Conservation (phyloP, 2,113 vertebrate species). For the Takifugu flavidus region DNA sequence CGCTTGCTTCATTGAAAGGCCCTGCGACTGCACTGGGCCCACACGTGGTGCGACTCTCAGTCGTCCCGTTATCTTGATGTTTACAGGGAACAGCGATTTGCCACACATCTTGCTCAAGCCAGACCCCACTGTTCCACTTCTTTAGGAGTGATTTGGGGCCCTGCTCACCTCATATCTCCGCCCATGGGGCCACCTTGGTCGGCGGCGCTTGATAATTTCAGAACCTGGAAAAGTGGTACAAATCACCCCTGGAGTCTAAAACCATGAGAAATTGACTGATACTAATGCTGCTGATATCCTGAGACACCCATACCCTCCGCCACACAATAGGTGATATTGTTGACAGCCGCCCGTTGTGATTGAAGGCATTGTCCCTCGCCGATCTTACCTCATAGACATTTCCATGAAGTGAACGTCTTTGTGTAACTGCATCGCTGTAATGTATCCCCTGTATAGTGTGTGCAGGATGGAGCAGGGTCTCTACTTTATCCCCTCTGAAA, state of each 20-base stretch:
- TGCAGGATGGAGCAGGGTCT: conserved; percentile 50
- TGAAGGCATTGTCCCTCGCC: conserved; percentile 71
- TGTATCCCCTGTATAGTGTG: conserved; percentile 66
- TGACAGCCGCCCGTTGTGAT: conserved; percentile 68
- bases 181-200: conserved; percentile 63
- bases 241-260: conserved; percentile 72
- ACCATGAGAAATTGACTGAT: conserved; percentile 70
- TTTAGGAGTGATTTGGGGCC: conserved; percentile 62
- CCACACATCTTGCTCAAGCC: conserved; percentile 62
- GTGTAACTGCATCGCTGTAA: conserved; percentile 73
- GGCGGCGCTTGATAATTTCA: conserved; percentile 60
- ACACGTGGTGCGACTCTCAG: conserved; percentile 66
- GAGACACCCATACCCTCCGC: conserved; percentile 57
- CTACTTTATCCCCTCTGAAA: conserved; percentile 57
- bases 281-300: conserved; percentile 69
- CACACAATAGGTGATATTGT: conserved; percentile 72
- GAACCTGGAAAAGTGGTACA: conserved; percentile 71
- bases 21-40: conserved; percentile 55
- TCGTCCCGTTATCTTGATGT: conserved; percentile 74
- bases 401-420: conserved; percentile 65
- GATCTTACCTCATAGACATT: conserved; percentile 71
- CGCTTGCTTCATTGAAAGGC: conserved; percentile 64
- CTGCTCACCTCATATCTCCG: conserved; percentile 65
- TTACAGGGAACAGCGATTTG: conserved; percentile 77
- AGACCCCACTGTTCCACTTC: conserved; percentile 72